phyloP scores from a whole-genome alignment of 2,113 vertebrate species.

The Zapornia atra region DNA sequence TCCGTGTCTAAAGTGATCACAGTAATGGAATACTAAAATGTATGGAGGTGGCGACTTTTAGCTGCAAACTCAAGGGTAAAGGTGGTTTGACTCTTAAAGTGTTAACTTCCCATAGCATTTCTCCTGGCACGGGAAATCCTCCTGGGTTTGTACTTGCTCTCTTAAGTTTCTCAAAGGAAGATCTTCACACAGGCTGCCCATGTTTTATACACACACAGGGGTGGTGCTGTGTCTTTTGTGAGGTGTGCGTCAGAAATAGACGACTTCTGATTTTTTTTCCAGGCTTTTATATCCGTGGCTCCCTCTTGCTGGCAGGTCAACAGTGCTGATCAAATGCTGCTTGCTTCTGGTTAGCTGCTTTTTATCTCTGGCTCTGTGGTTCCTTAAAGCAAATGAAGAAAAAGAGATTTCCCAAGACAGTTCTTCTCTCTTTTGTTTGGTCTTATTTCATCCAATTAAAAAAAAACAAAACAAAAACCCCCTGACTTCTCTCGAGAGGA shows the following conservation, averaged over 20 bases:
- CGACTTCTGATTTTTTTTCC: conserved; percentile 1
- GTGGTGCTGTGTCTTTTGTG: not conserved
- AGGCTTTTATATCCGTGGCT: conserved; percentile 33
- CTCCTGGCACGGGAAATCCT: not conserved
- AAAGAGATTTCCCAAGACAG: conserved; percentile 22
- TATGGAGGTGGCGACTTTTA: not conserved
- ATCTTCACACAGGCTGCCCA: not conserved
- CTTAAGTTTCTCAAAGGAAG: conserved; percentile 20
- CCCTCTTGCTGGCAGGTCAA: conserved; percentile 57
- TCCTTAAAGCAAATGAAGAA: conserved; percentile 36
- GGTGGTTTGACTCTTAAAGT: not conserved
- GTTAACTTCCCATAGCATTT: not conserved
- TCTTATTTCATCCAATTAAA: conserved; percentile 7
- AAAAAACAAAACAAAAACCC: not conserved
- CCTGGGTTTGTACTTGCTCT: not conserved
- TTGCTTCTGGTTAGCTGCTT: conserved; percentile 53
- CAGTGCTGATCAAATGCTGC: conserved; percentile 56
- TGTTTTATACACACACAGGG: not conserved
- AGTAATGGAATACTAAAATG: not conserved
- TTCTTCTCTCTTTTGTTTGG: conserved; percentile 12
- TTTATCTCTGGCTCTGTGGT: not conserved
- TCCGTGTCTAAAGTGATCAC: not conserved
- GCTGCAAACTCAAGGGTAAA: not conserved
- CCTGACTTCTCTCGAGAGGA: not conserved
- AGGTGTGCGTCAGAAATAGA: not conserved